Base-by-base conservation (phyloP, 2,113 vertebrate genomes). In the Mastomys natalensis region DNA sequence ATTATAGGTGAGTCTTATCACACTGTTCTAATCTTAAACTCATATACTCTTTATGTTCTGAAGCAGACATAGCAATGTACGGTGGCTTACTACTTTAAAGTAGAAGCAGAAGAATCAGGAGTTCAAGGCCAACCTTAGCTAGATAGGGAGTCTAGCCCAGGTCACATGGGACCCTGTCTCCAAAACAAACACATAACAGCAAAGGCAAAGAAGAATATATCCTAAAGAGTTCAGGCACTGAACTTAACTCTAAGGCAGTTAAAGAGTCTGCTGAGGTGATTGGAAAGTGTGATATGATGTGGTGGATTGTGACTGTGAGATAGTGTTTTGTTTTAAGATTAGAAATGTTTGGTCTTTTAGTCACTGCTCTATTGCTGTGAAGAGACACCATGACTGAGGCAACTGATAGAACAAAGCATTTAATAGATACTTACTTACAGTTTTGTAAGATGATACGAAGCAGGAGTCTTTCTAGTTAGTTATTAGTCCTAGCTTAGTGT, bases 221-320 rank as follows among this genome's bases (percentile, higher is more conserved):
- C 78, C 78, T 58, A 24, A n/a, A 58, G 78, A 58, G 80, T 40
- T 60, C 60, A 60, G 55, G 37, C 80, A 60, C 53, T 26, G 60
- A 62, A 22, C 21, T 60, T 22, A 60, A 60, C 58, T 60, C 24
- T 22, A 60, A 60, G 58, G 21, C 60, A 62, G 60, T 24, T 64
- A 64, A 62, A 81, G 51, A 81, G n/a, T 60, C 80, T 60, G 5
- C 55, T 96, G 88, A 85, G 84, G 12, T 6, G 5, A 3, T 80
- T 88, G 76, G 37, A 72, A 34, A 92, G 7, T 82, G 60, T 78
- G 60, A 43, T 91, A 92, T 19, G 76, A 9, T 76, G 81, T 87
- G 82, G 89, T 92, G 64, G n/a, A 45, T 78, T 74, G 7, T 93
- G 92, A 10, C 60, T 94, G 8, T 78, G 45, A 93, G 80, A 58